These are phyloP conservation scores for Ctenopoma multispine DNA, from an alignment of 2,797 vertebrate species.

Conservation along the genomic window DNA sequence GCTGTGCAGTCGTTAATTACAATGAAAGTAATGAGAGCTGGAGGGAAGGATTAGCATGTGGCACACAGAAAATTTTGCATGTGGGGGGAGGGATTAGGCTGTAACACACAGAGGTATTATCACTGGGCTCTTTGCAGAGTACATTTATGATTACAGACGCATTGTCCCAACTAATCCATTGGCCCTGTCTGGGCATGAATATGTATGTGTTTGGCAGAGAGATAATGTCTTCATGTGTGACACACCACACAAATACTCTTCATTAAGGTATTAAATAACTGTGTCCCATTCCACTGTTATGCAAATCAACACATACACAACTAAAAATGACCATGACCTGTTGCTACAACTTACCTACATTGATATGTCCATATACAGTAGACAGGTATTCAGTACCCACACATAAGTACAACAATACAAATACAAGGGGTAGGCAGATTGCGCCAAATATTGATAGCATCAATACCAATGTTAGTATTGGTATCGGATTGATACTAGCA, in stretches of 20 bases:
- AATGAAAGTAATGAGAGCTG: conserved; percentile 69
- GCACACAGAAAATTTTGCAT: conserved; percentile 70
- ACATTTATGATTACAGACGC: conserved; percentile 76
- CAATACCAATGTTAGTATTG: too few species aligned
- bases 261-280: conserved; percentile 10
- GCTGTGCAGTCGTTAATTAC: conserved; percentile 76
- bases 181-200: conserved; percentile 33
- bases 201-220: background rate
- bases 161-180: conserved; percentile 77
- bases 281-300: conserved; percentile 24
- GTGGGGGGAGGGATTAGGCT: conserved; percentile 75
- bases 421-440: background rate
- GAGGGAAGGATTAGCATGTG: conserved; percentile 77
- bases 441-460: too few species aligned
- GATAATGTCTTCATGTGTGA: conserved; percentile 30
- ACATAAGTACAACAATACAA: conserved; percentile 20
- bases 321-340: conserved; percentile 15
- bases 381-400: background rate
- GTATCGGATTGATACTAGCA: too few species aligned
- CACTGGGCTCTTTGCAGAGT: conserved; percentile 70
- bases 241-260: background rate
- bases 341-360: background rate
- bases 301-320: conserved; percentile 6
- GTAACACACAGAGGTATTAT: conserved; percentile 76
- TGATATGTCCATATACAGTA: background rate